Evolutionary conservation across 2,113 vertebrate species (phyloP).

Genomic region (Scomber scombrus): DNA sequence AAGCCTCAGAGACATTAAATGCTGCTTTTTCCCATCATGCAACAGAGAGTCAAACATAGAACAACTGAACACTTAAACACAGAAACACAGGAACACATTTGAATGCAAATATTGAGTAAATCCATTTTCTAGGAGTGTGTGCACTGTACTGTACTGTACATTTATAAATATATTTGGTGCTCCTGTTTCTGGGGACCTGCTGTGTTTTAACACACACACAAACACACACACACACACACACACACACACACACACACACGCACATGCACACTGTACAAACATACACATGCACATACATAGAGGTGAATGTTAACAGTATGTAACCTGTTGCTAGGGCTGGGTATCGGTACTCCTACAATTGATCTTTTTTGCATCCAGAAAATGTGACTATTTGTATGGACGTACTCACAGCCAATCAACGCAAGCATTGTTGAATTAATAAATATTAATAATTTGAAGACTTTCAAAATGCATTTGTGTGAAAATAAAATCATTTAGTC

Average conservation of each 20-base stretch:
- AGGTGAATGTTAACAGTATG: no score
- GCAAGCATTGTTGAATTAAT: no score
- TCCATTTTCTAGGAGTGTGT: neutral
- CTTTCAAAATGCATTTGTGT: no score
- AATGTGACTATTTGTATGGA: no score
- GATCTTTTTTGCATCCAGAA: no score
- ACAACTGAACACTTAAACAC: neutral
- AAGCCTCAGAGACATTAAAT: constrained; percentile 4
- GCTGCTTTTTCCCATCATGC: neutral
- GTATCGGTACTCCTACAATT: no score
- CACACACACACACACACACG: neutral
- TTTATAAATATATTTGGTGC: neutral
- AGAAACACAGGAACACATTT: neutral
- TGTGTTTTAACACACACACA: constrained; percentile 38
- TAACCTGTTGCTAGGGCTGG: no score
- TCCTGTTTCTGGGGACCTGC: constrained; percentile 63
- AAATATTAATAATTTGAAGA: no score
- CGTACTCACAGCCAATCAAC: no score
- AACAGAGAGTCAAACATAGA: neutral
- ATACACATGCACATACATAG: constrained; percentile 18
- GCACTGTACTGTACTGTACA: neutral
- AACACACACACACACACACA: constrained; percentile 10
- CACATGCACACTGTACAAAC: constrained; percentile 12
- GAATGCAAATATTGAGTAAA: neutral
- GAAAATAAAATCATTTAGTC: no score